Percentiles rank a stretch among this genome's conserved stretches.
Conservation (phyloP, 2,888 invertebrate species). For the Trachelus iudaicus region DNA sequence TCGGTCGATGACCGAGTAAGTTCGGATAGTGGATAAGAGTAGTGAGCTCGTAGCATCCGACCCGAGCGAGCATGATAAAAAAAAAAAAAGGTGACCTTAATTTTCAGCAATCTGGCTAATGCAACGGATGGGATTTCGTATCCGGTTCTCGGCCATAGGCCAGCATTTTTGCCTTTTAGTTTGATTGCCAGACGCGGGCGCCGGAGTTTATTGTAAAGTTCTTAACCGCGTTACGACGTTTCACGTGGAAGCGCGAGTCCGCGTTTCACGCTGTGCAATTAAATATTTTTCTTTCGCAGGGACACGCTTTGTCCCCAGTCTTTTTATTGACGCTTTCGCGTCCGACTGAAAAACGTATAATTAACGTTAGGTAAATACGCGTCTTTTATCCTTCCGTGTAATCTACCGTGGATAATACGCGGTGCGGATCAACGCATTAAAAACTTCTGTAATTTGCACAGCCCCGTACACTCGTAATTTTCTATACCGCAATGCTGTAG, state of each 20-base stretch:
- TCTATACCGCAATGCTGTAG: background rate
- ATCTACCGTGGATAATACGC: background rate
- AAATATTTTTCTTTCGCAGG: background rate
- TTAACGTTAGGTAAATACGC: background rate
- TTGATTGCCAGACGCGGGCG: conserved; percentile 31
- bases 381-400: background rate
- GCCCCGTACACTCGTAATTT: background rate
- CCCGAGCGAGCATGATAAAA: background rate
- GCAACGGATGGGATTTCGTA: conserved; percentile 11
- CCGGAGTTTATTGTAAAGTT: conserved; percentile 33
- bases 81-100: conserved; percentile 24
- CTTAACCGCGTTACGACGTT: conserved; percentile 30
- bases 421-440: background rate
- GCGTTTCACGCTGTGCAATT: background rate
- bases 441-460: background rate
- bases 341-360: background rate
- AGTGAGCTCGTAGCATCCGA: background rate
- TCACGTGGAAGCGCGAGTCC: background rate
- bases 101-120: conserved; percentile 40
- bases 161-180: conserved; percentile 42
- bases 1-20: background rate
- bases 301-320: background rate
- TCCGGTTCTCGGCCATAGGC: conserved; percentile 4
- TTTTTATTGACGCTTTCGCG: background rate
- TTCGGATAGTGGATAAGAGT: background rate